Percentiles rank a stretch among this genome's conserved stretches.
Conservation (phyloP, 2,797 vertebrate genomes). For the Emys orbicularis region DNA sequence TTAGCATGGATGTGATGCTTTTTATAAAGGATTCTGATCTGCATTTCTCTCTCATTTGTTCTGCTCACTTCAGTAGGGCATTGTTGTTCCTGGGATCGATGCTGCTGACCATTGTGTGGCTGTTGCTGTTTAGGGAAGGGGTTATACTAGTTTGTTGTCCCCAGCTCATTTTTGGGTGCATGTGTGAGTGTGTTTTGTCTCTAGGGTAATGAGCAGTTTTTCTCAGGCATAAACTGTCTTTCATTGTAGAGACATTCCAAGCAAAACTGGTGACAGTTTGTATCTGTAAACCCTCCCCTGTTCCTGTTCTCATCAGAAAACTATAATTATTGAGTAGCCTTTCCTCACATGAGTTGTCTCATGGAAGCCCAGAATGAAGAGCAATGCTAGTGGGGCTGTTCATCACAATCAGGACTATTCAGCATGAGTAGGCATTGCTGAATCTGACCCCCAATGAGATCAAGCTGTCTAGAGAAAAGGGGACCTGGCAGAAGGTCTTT, state of each 20-base stretch:
- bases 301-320: not conserved
- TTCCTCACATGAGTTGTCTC: not conserved
- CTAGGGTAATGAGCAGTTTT: conserved; percentile 10
- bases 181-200: conserved; percentile 38
- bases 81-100: conserved; percentile 12
- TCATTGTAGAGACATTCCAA: not conserved
- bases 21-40: not conserved
- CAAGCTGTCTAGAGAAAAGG: not conserved
- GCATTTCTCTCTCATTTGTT: not conserved
- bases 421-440: not conserved
- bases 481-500: not conserved
- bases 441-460: not conserved
- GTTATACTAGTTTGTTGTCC: conserved; percentile 43
- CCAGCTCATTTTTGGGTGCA: conserved; percentile 18
- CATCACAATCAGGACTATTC: not conserved
- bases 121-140: conserved; percentile 58
- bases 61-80: not conserved
- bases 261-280: not conserved
- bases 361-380: not conserved
- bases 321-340: no score
- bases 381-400: not conserved
- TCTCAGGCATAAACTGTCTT: not conserved
- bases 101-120: not conserved
- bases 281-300: not conserved
- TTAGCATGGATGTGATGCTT: rapidly evolving